Evolutionary conservation across 2,888 invertebrate species (phyloP).

Genomic region (Ornithoptera priamus): DNA sequence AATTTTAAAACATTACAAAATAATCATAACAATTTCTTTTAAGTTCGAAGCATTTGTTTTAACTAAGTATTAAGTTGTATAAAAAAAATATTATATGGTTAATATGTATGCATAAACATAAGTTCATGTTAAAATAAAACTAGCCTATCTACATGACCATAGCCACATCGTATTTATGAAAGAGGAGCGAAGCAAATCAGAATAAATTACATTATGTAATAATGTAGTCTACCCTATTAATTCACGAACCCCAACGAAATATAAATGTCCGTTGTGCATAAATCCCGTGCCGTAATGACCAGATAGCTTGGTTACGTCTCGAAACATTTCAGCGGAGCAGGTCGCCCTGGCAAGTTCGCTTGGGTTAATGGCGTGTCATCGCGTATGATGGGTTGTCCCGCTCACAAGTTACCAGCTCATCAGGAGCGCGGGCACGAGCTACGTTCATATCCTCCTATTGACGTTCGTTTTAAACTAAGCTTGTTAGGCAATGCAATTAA

Average conservation of each 20-base stretch:
- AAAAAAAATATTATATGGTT: background rate
- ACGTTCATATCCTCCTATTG: slow-evolving; percentile 56
- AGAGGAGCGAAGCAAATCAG: slow-evolving; percentile 24
- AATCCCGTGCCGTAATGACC: slow-evolving; percentile 34
- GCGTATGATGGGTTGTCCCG: slow-evolving; percentile 68
- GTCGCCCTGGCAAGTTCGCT: slow-evolving; percentile 55
- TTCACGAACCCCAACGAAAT: slow-evolving; percentile 45
- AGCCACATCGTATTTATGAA: slow-evolving; percentile 13
- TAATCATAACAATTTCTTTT: no score
- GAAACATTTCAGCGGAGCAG: slow-evolving; percentile 67
- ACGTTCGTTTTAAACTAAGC: slow-evolving; percentile 47
- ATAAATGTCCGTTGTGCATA: slow-evolving; percentile 39
- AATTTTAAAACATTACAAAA: no score
- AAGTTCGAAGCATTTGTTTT: no score
- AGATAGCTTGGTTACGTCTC: slow-evolving; percentile 44
- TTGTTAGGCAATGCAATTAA: slow-evolving; percentile 15
- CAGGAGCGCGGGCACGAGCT: slow-evolving; percentile 51
- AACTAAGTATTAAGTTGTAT: no score
- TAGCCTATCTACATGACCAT: slow-evolving; percentile 7
- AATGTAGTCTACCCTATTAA: slow-evolving; percentile 44
- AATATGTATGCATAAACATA: background rate
- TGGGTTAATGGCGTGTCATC: slow-evolving; percentile 76
- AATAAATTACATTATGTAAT: slow-evolving; percentile 37
- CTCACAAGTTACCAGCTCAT: slow-evolving; percentile 61
- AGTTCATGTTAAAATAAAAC: slow-evolving; percentile 11